phyloP scores from a whole-genome alignment of 1,140 invertebrate genomes.

The Ylistrum balloti region DNA sequence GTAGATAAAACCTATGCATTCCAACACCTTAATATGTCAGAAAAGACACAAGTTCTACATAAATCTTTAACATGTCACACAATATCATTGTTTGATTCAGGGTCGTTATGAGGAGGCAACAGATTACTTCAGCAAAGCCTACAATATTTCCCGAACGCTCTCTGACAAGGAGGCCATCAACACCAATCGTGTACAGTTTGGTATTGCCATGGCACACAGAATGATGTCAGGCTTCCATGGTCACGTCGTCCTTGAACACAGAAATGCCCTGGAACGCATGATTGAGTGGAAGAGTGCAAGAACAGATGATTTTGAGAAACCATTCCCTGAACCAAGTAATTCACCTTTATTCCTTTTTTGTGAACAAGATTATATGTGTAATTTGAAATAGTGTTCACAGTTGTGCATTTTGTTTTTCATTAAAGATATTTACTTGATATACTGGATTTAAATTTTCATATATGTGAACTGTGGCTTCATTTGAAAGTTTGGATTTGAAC shows the following conservation, averaged over 20 bases:
- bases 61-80: background rate
- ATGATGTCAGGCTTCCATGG: slow-evolving; percentile 73
- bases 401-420: too few relatives aligned
- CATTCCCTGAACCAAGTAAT: slow-evolving; percentile 76
- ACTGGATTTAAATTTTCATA: background rate
- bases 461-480: slow-evolving; percentile 12
- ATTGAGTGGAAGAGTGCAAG: slow-evolving; percentile 80
- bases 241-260: slow-evolving; percentile 70
- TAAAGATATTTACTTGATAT: background rate
- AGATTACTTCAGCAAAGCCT: slow-evolving; percentile 81
- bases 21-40: background rate
- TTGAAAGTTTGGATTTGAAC: background rate
- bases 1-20: background rate
- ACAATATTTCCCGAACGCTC: slow-evolving; percentile 79
- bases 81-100: slow-evolving; percentile 64
- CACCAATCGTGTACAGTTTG: slow-evolving; percentile 79
- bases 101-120: slow-evolving; percentile 80
- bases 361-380: background rate
- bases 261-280: slow-evolving; percentile 71
- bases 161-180: slow-evolving; percentile 74
- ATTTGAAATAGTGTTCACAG: too few relatives aligned
- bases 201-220: slow-evolving; percentile 80
- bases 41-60: background rate
- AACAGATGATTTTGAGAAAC: slow-evolving; percentile 77
- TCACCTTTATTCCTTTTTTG: slow-evolving; percentile 10